Evolutionary conservation across 2,888 invertebrate species (phyloP).

Genomic region (Cylloceria caligata): DNA sequence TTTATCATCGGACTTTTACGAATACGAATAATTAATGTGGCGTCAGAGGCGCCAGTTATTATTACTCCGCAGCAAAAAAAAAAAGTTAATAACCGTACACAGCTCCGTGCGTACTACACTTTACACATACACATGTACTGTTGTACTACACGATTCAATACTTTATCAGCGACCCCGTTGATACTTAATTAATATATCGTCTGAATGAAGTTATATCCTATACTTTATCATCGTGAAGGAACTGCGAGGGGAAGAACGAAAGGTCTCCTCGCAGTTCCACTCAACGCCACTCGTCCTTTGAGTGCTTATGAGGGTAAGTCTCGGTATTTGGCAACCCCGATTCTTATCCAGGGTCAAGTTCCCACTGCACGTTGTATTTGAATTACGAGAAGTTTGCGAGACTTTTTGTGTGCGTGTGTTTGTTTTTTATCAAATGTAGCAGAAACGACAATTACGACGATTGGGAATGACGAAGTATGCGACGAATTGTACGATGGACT

Average conservation of each 20-base stretch:
- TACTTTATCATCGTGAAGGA: slow-evolving; percentile 27
- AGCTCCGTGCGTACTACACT: slow-evolving; percentile 20
- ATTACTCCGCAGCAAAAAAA: slow-evolving; percentile 22
- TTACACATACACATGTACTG: slow-evolving; percentile 9
- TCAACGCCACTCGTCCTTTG: slow-evolving; percentile 4
- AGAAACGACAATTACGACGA: slow-evolving; percentile 43
- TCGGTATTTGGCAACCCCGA: slow-evolving; percentile 49
- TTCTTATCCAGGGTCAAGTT: slow-evolving; percentile 53
- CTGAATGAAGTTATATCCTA: slow-evolving; percentile 45
- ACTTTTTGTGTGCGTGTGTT: slow-evolving; percentile 3
- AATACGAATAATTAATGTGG: slow-evolving; percentile 30
- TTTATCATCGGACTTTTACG: slow-evolving; percentile 3
- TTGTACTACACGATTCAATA: slow-evolving; percentile 49
- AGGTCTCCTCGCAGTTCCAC: background rate
- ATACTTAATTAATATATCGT: slow-evolving; percentile 61
- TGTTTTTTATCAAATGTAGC: background rate
- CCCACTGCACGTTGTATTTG: slow-evolving; percentile 1
- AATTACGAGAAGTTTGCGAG: slow-evolving; percentile 38
- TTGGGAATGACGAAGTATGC: background rate
- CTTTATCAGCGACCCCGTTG: slow-evolving; percentile 60
- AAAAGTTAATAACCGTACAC: slow-evolving; percentile 28
- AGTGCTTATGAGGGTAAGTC: background rate
- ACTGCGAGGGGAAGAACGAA: slow-evolving; percentile 19
- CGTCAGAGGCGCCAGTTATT: slow-evolving; percentile 51
- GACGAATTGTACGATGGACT: slow-evolving; percentile 18